Evolutionary conservation across 2,888 invertebrate genomes (phyloP).

Genomic region (Stenchaetothrips biformis): DNA sequence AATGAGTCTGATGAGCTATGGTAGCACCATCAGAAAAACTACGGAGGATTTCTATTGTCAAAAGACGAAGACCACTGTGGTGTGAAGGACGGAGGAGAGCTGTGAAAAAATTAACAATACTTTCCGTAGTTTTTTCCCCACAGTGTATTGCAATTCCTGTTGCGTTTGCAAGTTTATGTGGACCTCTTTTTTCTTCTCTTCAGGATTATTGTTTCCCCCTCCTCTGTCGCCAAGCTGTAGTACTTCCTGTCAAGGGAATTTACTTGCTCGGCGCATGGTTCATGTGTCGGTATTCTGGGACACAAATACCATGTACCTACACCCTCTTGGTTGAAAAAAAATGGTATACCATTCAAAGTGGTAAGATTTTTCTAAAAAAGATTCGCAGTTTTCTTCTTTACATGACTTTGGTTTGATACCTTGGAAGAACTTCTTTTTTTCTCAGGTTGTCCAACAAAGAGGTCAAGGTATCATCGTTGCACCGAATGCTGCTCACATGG

Average conservation of each 20-base stretch:
- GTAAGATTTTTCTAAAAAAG: too few species aligned
- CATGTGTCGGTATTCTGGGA: neutral
- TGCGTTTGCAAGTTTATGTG: neutral
- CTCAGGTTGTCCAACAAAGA: neutral
- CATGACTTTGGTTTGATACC: too few species aligned
- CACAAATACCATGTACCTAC: constrained; percentile 5
- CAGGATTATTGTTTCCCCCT: neutral
- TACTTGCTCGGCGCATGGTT: neutral
- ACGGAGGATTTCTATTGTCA: too few species aligned
- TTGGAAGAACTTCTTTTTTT: neutral
- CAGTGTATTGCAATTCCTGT: too few species aligned
- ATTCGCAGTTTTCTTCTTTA: too few species aligned
- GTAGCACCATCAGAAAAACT: too few species aligned
- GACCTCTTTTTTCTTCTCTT: neutral
- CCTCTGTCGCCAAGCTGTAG: neutral
- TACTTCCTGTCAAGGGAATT: neutral
- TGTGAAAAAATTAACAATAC: too few species aligned
- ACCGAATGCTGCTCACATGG: neutral
- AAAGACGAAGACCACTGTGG: too few species aligned
- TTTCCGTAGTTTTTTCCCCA: too few species aligned
- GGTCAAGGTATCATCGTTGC: neutral
- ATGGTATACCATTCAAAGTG: neutral
- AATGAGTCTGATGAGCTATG: too few species aligned
- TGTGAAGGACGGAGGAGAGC: too few species aligned
- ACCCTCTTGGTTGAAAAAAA: neutral